phyloP scores from a whole-genome alignment of 1,140 invertebrate species.

The Drosophila quadrilineata region DNA sequence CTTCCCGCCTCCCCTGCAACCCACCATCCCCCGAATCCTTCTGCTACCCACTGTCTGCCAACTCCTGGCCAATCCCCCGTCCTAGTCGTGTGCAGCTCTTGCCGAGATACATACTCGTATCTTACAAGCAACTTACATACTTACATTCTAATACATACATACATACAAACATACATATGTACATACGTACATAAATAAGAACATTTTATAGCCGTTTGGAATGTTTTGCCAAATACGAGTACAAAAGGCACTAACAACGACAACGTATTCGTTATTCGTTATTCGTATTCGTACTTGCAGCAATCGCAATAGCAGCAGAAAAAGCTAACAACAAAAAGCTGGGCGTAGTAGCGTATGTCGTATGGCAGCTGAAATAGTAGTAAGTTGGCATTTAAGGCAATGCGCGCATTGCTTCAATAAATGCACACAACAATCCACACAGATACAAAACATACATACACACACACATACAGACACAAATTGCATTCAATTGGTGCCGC shows the following conservation, averaged over 20 bases:
- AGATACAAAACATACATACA: slow-evolving; percentile 33
- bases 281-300: too few relatives aligned
- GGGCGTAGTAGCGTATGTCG: slow-evolving; percentile 54
- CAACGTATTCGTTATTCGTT: too few relatives aligned
- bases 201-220: slow-evolving; percentile 59
- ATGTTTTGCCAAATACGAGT: slow-evolving; percentile 77
- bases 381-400: slow-evolving; percentile 74
- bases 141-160: too few relatives aligned
- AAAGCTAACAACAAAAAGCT: slow-evolving; percentile 42
- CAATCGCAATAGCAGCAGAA: slow-evolving; percentile 5
- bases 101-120: too few relatives aligned
- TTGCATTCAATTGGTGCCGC: slow-evolving; percentile 78
- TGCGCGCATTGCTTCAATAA: slow-evolving; percentile 79
- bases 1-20: not conserved
- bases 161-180: slow-evolving; percentile 33
- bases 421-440: slow-evolving; percentile 61
- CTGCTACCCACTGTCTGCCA: not conserved
- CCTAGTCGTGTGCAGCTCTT: slow-evolving; percentile 31
- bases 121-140: too few relatives aligned
- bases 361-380: slow-evolving; percentile 43
- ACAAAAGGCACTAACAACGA: slow-evolving; percentile 36
- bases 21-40: not conserved
- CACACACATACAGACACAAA: slow-evolving; percentile 43
- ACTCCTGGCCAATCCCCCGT: not conserved
- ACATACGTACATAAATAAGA: slow-evolving; percentile 51